Percentiles rank a stretch among this genome's conserved stretches.
Conservation (phyloP, 2,113 vertebrate species). For the Seriola quinqueradiata region DNA sequence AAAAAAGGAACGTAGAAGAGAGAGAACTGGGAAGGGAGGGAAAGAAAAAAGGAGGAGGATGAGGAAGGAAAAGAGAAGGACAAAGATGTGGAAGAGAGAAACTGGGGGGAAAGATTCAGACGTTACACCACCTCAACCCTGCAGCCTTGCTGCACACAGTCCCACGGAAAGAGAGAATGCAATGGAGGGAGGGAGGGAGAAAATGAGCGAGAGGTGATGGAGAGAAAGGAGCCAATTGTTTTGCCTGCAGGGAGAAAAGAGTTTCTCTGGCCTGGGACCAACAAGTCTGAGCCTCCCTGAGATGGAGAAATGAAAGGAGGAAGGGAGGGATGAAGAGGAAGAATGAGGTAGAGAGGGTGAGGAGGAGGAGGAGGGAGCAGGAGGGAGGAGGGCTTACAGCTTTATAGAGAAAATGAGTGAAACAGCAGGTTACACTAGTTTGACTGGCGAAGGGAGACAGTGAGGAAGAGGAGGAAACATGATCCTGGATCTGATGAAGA, state of each 20-base stretch:
- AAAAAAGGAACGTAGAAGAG: background rate
- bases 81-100: background rate
- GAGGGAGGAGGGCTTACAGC: slow-evolving; percentile 15
- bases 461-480: background rate
- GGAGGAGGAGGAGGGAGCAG: slow-evolving; percentile 24
- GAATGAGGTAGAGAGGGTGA: slow-evolving; percentile 34
- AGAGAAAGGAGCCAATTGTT: slow-evolving; percentile 77
- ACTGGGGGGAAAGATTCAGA: slow-evolving; percentile 31
- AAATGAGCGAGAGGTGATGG: slow-evolving; percentile 59
- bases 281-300: slow-evolving; percentile 64
- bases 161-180: slow-evolving; percentile 47
- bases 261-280: slow-evolving; percentile 75
- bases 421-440: slow-evolving; percentile 60
- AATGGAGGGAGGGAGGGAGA: slow-evolving; percentile 39
- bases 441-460: slow-evolving; percentile 19
- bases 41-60: background rate
- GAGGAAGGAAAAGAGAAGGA: background rate
- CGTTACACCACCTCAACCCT: slow-evolving; percentile 23
- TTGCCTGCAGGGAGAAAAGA: slow-evolving; percentile 61
- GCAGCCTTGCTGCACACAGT: slow-evolving; percentile 39
- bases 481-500: background rate
- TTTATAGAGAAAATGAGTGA: slow-evolving; percentile 43
- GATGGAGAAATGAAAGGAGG: slow-evolving; percentile 59
- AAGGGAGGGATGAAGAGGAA: slow-evolving; percentile 42
- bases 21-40: background rate